phyloP scores from a whole-genome alignment of 2,113 vertebrate genomes.

The pig (Sus scrofa) region DNA sequence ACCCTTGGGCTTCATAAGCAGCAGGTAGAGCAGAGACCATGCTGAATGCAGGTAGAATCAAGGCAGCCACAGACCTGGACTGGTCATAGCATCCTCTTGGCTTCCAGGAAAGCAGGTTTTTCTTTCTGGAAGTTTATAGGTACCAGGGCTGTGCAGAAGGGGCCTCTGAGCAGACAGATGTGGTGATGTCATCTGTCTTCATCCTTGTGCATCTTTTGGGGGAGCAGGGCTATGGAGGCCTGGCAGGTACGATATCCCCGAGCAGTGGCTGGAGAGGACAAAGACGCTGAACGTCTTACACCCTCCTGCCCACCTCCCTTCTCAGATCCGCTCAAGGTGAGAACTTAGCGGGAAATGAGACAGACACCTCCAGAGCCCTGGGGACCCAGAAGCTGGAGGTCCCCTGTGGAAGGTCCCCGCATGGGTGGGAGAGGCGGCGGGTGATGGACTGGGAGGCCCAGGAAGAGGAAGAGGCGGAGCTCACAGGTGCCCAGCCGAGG shows the following conservation, averaged over 20 bases:
- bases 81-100: not conserved
- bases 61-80: not conserved
- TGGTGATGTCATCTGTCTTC: not conserved
- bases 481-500: not conserved
- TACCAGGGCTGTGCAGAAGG: not conserved
- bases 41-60: not conserved
- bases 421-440: not conserved
- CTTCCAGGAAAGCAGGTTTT: not conserved
- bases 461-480: not conserved
- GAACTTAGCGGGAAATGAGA: not conserved
- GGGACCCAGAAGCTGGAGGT: too few relatives aligned
- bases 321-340: not conserved
- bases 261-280: rapidly evolving
- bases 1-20: not conserved
- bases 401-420: not conserved
- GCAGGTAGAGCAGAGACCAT: not conserved
- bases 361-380: not conserved
- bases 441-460: not conserved
- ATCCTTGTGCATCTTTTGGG: too few relatives aligned
- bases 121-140: not conserved
- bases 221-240: not conserved
- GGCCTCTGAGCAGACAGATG: not conserved
- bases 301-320: not conserved
- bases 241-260: not conserved
- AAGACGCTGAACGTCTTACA: not conserved